phyloP scores from a whole-genome alignment of 2,888 invertebrate genomes.

The Theretra japonica region DNA sequence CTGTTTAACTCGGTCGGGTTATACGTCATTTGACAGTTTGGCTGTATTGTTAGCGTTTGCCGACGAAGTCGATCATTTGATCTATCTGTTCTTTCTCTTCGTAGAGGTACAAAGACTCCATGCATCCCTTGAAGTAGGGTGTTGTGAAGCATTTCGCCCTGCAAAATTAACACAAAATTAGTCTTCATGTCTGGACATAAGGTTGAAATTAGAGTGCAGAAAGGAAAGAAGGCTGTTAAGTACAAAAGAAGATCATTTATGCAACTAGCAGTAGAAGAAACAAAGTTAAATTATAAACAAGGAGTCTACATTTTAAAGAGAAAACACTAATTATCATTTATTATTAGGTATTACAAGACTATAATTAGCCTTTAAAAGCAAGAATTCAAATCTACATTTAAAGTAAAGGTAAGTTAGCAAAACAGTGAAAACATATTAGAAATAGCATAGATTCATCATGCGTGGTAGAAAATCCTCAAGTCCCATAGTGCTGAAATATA shows the following conservation, averaged over 20 bases:
- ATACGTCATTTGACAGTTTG: slow-evolving; percentile 53
- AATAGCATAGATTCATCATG: not conserved
- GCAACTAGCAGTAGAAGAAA: not conserved
- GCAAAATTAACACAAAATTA: slow-evolving; percentile 60
- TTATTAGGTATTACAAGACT: too few relatives aligned
- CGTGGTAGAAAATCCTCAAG: not conserved
- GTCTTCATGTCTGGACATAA: slow-evolving; percentile 8
- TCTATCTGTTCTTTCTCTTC: slow-evolving; percentile 91
- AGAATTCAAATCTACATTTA: too few relatives aligned
- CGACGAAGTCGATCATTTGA: slow-evolving; percentile 92
- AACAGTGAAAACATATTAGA: not conserved
- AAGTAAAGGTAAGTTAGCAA: too few relatives aligned
- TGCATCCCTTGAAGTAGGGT: slow-evolving; percentile 92
- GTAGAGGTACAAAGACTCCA: slow-evolving; percentile 90
- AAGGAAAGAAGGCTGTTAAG: slow-evolving; percentile 19
- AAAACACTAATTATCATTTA: too few relatives aligned
- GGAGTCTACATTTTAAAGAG: not conserved
- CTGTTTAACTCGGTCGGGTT: slow-evolving; percentile 55
- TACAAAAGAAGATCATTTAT: too few relatives aligned
- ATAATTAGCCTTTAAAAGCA: too few relatives aligned
- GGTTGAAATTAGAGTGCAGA: slow-evolving; percentile 18
- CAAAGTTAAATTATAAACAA: not conserved
- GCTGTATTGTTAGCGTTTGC: slow-evolving; percentile 82
- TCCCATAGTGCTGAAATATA: slow-evolving; percentile 20
- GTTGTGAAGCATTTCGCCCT: slow-evolving; percentile 92